These are phyloP conservation scores for Campylomormyrus numenius DNA, from an alignment of 2,113 vertebrate species.

Conservation along the genomic window DNA sequence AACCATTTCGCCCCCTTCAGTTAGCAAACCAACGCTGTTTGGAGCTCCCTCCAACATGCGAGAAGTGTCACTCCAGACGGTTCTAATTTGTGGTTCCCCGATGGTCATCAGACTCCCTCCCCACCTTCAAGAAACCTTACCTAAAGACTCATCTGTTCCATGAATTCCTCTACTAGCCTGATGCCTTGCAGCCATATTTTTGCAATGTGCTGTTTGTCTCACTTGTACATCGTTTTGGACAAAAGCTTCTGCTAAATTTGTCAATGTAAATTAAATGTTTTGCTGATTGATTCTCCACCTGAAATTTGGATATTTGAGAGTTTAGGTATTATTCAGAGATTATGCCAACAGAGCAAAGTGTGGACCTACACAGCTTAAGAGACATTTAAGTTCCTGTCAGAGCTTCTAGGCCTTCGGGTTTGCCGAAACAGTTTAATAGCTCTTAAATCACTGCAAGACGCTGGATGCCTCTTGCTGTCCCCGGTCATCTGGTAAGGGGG, in stretches of 20 bases:
- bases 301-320: neutral
- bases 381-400: neutral
- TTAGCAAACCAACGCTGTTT: neutral
- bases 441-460: neutral
- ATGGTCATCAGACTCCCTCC: neutral
- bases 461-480: neutral
- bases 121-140: neutral
- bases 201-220: neutral
- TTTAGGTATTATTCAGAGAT: neutral
- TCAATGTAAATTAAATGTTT: neutral
- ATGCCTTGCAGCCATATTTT: neutral
- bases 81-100: neutral
- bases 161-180: neutral
- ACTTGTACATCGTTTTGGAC: neutral
- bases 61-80: neutral
- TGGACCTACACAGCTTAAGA: neutral
- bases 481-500: conserved; percentile 41
- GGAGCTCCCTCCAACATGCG: neutral
- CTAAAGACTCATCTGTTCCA: neutral
- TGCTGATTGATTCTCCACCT: neutral
- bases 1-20: neutral
- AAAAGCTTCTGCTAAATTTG: neutral
- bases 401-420: no score
- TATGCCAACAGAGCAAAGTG: neutral
- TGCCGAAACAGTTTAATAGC: neutral